Conservation (phyloP, 2,888 invertebrate genomes). For the Allygus modestus region DNA sequence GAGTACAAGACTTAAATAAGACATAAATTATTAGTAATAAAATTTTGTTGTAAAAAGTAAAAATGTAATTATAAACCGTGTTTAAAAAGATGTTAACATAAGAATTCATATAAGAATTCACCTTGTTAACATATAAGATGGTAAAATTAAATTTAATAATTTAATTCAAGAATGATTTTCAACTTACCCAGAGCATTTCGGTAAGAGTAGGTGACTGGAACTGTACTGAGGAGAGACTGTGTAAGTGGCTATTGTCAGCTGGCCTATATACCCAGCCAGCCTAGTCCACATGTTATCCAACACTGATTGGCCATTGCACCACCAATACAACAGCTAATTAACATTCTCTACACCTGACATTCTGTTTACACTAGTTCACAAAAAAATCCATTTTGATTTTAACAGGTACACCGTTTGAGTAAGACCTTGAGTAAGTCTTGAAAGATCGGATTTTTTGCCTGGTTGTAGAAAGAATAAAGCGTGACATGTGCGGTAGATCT, state of each 20-base stretch:
- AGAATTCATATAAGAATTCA: too few species aligned
- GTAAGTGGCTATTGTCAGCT: conserved; percentile 29
- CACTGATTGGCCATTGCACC: conserved; percentile 29
- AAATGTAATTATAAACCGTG: too few species aligned
- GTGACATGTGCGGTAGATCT: neutral
- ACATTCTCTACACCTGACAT: conserved; percentile 45
- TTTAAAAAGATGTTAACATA: too few species aligned
- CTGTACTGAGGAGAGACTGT: conserved; percentile 10
- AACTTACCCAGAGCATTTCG: conserved; percentile 42
- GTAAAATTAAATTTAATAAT: too few species aligned
- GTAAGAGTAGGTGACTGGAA: neutral
- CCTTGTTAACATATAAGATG: too few species aligned
- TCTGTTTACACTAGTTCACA: conserved; percentile 21
- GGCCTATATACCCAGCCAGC: conserved; percentile 50
- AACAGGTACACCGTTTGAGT: neutral
- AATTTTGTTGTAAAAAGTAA: too few species aligned
- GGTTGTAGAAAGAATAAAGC: neutral
- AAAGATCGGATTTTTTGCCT: neutral
- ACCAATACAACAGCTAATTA: conserved; percentile 53
- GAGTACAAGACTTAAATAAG: too few species aligned
- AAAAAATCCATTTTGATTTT: neutral
- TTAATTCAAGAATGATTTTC: neutral
- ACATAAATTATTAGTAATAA: too few species aligned
- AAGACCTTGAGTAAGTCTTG: neutral
- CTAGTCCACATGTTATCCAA: conserved; percentile 37